These are phyloP conservation scores for Dreissena polymorpha DNA, from an alignment of 1,140 invertebrate genomes.

Conservation along the genomic window DNA sequence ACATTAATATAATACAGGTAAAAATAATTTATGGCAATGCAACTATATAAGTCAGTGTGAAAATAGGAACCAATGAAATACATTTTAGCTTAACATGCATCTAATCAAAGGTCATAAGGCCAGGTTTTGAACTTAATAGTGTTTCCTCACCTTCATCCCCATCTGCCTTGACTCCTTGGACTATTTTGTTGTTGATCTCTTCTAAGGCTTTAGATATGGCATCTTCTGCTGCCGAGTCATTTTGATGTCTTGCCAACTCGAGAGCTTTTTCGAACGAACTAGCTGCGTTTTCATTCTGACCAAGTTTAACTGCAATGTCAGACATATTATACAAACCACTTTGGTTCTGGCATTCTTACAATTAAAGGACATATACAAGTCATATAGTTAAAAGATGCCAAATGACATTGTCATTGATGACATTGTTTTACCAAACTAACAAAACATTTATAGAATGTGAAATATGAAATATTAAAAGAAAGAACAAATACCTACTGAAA, in stretches of 20 bases:
- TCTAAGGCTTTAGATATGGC: slow-evolving; percentile 76
- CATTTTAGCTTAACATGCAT: too few species aligned
- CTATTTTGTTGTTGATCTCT: slow-evolving; percentile 71
- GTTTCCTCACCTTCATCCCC: slow-evolving; percentile 47
- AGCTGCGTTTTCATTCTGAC: slow-evolving; percentile 70
- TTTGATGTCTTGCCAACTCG: slow-evolving; percentile 72
- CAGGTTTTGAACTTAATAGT: too few species aligned
- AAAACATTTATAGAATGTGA: too few species aligned
- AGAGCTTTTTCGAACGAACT: slow-evolving; percentile 73
- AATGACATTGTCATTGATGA: too few species aligned
- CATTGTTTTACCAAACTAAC: too few species aligned
- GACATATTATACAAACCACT: neutral
- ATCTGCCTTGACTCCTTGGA: slow-evolving; percentile 58
- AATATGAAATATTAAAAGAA: too few species aligned
- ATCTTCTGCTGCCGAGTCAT: slow-evolving; percentile 69
- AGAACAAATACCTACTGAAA: too few species aligned
- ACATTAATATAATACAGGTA: neutral
- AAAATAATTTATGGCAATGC: neutral
- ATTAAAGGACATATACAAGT: too few species aligned
- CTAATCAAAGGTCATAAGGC: too few species aligned
- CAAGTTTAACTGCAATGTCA: slow-evolving; percentile 71
- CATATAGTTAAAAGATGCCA: too few species aligned
- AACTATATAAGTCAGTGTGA: neutral
- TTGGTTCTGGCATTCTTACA: too few species aligned
- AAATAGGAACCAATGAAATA: neutral